Evolutionary conservation across 2,797 vertebrate species (phyloP).

Genomic region (Aphelocoma californica): DNA sequence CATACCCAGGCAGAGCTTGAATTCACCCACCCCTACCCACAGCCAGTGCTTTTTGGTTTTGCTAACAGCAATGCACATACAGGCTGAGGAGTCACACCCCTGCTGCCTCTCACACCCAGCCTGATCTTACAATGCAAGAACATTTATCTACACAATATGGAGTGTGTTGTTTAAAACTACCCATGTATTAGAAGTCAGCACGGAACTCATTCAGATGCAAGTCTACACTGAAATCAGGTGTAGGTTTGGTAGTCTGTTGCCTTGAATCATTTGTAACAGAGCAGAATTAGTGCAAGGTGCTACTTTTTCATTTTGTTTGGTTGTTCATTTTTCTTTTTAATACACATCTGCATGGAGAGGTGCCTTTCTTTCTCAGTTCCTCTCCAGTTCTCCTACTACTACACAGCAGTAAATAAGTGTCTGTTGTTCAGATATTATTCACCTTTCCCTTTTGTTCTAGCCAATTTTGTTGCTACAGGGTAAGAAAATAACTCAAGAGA

Average conservation of each 20-base stretch:
- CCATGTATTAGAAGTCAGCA: neutral
- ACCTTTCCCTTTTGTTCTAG: conserved; percentile 57
- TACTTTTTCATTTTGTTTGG: neutral
- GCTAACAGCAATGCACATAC: neutral
- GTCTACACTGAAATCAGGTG: neutral
- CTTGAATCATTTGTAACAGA: neutral
- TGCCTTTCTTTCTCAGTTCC: neutral
- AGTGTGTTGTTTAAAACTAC: neutral
- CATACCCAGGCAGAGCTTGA: neutral
- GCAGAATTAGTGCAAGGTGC: neutral
- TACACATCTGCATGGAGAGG: neutral
- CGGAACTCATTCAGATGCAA: neutral
- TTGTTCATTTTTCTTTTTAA: neutral
- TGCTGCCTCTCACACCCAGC: neutral
- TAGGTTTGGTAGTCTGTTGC: neutral
- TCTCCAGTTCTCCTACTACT: conserved; percentile 25
- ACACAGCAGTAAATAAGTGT: conserved; percentile 38
- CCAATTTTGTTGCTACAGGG: conserved; percentile 47
- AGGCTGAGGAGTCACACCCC: neutral
- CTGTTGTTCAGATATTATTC: conserved; percentile 53
- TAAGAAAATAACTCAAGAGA: conserved; percentile 60
- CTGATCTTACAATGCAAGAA: neutral
- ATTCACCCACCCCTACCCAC: neutral
- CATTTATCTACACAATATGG: neutral
- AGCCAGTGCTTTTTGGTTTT: neutral